Evolutionary conservation across 2,113 vertebrate species (phyloP).

Genomic region (Stegastes partitus): DNA sequence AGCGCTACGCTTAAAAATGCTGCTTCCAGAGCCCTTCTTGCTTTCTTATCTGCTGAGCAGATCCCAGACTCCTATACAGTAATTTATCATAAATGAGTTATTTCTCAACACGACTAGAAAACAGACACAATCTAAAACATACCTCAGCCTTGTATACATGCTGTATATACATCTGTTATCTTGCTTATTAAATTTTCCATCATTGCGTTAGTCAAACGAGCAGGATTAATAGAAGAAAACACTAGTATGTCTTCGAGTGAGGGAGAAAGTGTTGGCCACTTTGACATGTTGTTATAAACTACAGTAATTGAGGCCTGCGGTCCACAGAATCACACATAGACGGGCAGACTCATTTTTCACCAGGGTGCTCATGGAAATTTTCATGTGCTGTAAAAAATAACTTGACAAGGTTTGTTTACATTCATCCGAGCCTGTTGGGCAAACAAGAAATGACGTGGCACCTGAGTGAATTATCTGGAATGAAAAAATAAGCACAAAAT

Average conservation of each 20-base stretch:
- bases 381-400: conserved; percentile 60
- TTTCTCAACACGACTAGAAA: conserved; percentile 38
- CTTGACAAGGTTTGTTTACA: conserved; percentile 74
- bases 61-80: conserved; percentile 41
- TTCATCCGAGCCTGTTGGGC: conserved; percentile 65
- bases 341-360: conserved; percentile 64
- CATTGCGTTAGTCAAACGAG: conserved; percentile 29
- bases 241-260: conserved; percentile 9
- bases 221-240: conserved; percentile 35
- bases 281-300: conserved; percentile 70
- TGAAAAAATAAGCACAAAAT: conserved; percentile 57
- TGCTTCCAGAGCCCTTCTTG: conserved; percentile 27
- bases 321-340: conserved; percentile 63
- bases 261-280: conserved; percentile 39
- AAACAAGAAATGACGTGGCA: conserved; percentile 70
- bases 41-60: conserved; percentile 48
- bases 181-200: conserved; percentile 48
- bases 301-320: conserved; percentile 63
- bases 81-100: conserved; percentile 55
- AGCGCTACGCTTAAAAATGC: conserved; percentile 10
- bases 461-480: conserved; percentile 63
- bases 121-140: conserved; percentile 59
- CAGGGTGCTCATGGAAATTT: conserved; percentile 74
- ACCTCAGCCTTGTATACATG: neutral
- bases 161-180: conserved; percentile 43